phyloP scores from a whole-genome alignment of 2,888 invertebrate species.

The Drosophila kanekoi region DNA sequence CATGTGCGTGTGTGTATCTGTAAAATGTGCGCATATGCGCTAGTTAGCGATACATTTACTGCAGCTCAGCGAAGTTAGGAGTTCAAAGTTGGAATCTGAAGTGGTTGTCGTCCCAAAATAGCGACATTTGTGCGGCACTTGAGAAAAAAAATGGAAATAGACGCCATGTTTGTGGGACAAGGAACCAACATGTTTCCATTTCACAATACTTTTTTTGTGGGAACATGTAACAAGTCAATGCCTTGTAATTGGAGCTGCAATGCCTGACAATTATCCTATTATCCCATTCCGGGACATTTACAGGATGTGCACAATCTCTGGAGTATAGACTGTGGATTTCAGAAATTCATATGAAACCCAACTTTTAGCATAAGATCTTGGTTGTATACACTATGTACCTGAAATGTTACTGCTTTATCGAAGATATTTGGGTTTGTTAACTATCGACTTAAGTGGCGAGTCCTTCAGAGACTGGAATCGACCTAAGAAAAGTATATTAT shows the following conservation, averaged over 20 bases:
- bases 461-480: no score
- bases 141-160: conserved; percentile 48
- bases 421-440: not conserved
- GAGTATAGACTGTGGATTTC: conserved; percentile 4
- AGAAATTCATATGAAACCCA: not conserved
- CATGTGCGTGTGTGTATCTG: conserved; percentile 27
- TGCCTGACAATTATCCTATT: conserved; percentile 53
- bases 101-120: conserved; percentile 71
- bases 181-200: conserved; percentile 46
- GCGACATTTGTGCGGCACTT: conserved; percentile 73
- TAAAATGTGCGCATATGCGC: conserved; percentile 78
- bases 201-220: conserved; percentile 1
- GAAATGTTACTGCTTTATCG: not conserved
- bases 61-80: conserved; percentile 37
- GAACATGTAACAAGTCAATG: conserved; percentile 41
- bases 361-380: not conserved
- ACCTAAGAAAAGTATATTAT: no score
- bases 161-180: conserved; percentile 60
- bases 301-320: conserved; percentile 46
- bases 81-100: conserved; percentile 43
- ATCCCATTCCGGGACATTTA: conserved; percentile 31
- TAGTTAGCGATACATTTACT: conserved; percentile 70
- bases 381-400: not conserved
- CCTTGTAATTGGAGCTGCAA: conserved; percentile 66
- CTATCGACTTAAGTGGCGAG: not conserved